phyloP scores from a whole-genome alignment of 2,113 vertebrate genomes.

The Zootoca vivipara region DNA sequence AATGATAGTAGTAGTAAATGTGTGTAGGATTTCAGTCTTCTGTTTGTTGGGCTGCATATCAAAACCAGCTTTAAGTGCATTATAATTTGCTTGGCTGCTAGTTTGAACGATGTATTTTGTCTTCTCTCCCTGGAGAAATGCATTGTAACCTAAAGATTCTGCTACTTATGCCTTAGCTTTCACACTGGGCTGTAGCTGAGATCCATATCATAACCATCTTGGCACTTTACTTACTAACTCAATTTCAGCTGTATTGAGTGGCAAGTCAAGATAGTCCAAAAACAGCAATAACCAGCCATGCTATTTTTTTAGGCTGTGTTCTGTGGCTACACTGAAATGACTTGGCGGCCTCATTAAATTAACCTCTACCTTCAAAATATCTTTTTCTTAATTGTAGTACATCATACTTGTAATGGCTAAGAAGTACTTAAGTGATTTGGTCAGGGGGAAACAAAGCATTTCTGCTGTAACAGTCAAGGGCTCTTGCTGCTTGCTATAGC shows the following conservation, averaged over 20 bases:
- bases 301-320: not conserved
- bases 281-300: not conserved
- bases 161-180: not conserved
- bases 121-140: not conserved
- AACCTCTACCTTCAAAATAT: not conserved
- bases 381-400: not conserved
- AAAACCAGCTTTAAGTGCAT: not conserved
- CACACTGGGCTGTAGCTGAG: not conserved
- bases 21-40: not conserved
- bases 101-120: not conserved
- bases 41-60: not conserved
- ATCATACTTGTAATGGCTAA: not conserved
- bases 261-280: not conserved
- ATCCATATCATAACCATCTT: not conserved
- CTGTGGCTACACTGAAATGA: not conserved
- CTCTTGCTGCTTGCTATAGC: not conserved
- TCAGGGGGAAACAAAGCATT: not conserved
- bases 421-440: not conserved
- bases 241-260: not conserved
- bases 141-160: not conserved
- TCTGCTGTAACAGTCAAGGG: slow-evolving; percentile 6
- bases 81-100: not conserved
- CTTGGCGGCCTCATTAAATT: not conserved
- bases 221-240: not conserved
- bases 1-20: not conserved